phyloP scores from a whole-genome alignment of 2,888 invertebrate genomes.

The Sinelater perroti region DNA sequence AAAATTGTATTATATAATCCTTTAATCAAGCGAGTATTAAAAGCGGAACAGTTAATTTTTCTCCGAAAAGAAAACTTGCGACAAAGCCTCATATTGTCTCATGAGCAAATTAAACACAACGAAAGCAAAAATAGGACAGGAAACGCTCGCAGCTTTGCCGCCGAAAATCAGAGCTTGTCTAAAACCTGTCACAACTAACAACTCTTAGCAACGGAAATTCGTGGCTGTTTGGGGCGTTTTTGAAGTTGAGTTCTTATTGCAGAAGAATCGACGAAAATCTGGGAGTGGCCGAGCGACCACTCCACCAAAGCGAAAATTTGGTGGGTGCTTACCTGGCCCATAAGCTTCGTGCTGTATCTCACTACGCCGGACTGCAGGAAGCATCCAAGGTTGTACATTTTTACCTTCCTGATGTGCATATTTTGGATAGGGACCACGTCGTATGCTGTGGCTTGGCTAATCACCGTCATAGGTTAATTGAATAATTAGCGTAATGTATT shows the following conservation, averaged over 20 bases:
- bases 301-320: constrained; percentile 60
- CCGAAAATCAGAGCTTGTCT: no score
- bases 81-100: no score
- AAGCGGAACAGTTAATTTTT: no score
- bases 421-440: constrained; percentile 83
- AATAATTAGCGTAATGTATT: background rate
- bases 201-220: no score
- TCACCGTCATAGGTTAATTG: constrained; percentile 33
- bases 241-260: constrained; percentile 35
- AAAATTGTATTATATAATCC: no score
- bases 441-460: constrained; percentile 85
- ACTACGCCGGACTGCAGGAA: constrained; percentile 82
- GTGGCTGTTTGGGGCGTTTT: no score
- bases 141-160: no score
- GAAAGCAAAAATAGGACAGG: no score
- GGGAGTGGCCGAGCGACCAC: constrained; percentile 67
- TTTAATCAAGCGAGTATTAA: no score
- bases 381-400: constrained; percentile 66
- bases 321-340: constrained; percentile 78
- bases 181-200: no score
- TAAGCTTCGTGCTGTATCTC: constrained; percentile 73
- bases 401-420: constrained; percentile 82
- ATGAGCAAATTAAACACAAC: no score
- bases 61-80: no score
- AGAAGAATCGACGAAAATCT: constrained; percentile 61